These are phyloP conservation scores for Xerus inauris DNA, from an alignment of 2,113 vertebrate species.

Conservation along the genomic window DNA sequence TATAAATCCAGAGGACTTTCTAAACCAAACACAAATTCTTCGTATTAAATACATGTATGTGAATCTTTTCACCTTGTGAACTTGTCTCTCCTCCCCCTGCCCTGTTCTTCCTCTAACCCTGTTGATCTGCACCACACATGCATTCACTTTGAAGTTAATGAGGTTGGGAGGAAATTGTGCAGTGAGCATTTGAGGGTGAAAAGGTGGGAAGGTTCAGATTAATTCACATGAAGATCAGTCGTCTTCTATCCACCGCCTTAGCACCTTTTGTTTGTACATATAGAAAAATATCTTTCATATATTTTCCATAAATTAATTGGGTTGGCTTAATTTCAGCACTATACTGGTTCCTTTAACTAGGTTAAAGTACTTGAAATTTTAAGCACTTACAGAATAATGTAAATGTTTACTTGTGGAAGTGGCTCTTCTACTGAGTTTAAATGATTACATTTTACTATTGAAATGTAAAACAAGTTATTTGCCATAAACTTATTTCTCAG, in stretches of 20 bases:
- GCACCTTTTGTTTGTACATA: neutral
- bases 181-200: neutral
- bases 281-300: slow-evolving; percentile 21
- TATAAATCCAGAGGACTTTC: neutral
- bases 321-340: slow-evolving; percentile 49
- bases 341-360: neutral
- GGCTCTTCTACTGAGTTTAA: neutral
- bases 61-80: neutral
- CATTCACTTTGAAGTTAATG: slow-evolving; percentile 14
- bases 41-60: neutral
- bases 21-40: neutral
- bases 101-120: neutral
- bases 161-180: slow-evolving; percentile 6
- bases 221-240: neutral
- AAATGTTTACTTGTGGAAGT: slow-evolving; percentile 30
- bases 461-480: neutral
- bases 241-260: neutral
- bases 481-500: neutral
- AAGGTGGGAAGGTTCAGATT: neutral
- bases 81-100: neutral
- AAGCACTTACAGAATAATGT: slow-evolving; percentile 43
- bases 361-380: slow-evolving; percentile 43
- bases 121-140: neutral
- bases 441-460: slow-evolving; percentile 38
- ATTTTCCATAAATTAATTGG: slow-evolving; percentile 48